Evolutionary conservation across 2,888 invertebrate genomes (phyloP).

Genomic region (Spisula solida): DNA sequence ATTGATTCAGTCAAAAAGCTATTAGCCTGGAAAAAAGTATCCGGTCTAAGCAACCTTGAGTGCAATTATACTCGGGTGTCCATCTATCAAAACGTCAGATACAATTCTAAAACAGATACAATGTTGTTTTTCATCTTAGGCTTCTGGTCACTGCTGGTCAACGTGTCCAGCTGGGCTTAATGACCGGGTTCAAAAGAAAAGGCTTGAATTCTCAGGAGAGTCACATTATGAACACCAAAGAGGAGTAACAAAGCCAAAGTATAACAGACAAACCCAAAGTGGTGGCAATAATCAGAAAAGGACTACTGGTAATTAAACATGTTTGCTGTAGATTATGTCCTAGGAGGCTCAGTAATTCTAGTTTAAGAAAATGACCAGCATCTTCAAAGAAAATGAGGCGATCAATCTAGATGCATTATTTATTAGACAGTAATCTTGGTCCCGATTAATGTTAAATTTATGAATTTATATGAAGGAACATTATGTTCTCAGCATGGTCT

Average conservation of each 20-base stretch:
- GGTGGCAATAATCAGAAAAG: constrained; percentile 33
- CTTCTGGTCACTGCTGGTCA: constrained; percentile 47
- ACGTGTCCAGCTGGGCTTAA: constrained; percentile 45
- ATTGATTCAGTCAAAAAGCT: constrained; percentile 13
- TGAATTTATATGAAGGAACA: constrained; percentile 1
- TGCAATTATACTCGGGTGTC: constrained; percentile 15
- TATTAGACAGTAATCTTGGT: not conserved
- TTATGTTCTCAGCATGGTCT: not conserved
- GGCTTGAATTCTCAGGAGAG: constrained; percentile 37
- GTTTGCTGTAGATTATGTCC: constrained; percentile 52
- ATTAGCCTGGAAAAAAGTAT: constrained; percentile 1
- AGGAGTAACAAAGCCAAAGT: constrained; percentile 43
- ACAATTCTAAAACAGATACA: constrained; percentile 49
- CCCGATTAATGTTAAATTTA: not conserved
- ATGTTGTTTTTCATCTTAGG: constrained; percentile 46
- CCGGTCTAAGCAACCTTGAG: constrained; percentile 34
- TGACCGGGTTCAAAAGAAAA: constrained; percentile 38
- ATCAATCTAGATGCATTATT: constrained; percentile 36
- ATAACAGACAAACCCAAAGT: constrained; percentile 38
- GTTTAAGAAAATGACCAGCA: constrained; percentile 35
- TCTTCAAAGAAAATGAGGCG: constrained; percentile 31
- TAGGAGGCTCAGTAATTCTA: constrained; percentile 33
- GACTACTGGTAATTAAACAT: constrained; percentile 45
- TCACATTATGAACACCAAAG: constrained; percentile 31
- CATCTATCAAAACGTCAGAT: constrained; percentile 50